phyloP scores from a whole-genome alignment of 2,797 vertebrate genomes.

The Lepus oiostolus region DNA sequence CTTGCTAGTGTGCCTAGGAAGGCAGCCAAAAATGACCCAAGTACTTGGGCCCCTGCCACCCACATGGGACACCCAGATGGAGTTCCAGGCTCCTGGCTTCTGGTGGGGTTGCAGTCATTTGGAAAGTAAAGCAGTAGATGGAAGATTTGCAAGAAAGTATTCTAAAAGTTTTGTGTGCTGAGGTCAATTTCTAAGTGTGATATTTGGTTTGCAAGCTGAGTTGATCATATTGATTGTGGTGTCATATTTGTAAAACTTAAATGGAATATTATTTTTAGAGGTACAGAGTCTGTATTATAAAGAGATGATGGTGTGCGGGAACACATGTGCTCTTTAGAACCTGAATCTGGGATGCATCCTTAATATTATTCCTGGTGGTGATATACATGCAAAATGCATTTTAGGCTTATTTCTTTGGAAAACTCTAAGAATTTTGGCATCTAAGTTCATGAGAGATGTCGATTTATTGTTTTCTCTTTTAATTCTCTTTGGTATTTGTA shows the following conservation, averaged over 20 bases:
- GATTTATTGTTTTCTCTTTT: constrained; percentile 10
- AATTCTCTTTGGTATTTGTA: neutral
- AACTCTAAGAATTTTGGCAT: constrained; percentile 31
- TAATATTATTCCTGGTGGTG: neutral
- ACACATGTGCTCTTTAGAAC: neutral
- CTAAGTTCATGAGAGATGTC: neutral
- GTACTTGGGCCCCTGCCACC: too few species aligned
- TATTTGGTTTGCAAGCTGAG: constrained; percentile 28
- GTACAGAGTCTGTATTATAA: constrained; percentile 10
- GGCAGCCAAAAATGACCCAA: too few species aligned
- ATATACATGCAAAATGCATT: constrained; percentile 9
- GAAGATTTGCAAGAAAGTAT: constrained; percentile 14
- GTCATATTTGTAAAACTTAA: constrained; percentile 16
- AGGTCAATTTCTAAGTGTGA: constrained; percentile 43
- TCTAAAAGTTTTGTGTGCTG: constrained; percentile 19
- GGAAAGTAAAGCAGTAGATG: too few species aligned
- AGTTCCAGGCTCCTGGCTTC: too few species aligned
- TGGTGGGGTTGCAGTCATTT: too few species aligned
- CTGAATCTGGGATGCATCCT: neutral
- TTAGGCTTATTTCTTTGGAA: neutral
- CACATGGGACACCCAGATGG: too few species aligned
- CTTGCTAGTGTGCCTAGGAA: too few species aligned
- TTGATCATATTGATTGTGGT: neutral
- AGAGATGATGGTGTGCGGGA: neutral
- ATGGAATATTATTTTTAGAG: constrained; percentile 13